These are phyloP conservation scores for Melipona quadrifasciata DNA, from an alignment of 1,140 invertebrate genomes.

Conservation along the genomic window DNA sequence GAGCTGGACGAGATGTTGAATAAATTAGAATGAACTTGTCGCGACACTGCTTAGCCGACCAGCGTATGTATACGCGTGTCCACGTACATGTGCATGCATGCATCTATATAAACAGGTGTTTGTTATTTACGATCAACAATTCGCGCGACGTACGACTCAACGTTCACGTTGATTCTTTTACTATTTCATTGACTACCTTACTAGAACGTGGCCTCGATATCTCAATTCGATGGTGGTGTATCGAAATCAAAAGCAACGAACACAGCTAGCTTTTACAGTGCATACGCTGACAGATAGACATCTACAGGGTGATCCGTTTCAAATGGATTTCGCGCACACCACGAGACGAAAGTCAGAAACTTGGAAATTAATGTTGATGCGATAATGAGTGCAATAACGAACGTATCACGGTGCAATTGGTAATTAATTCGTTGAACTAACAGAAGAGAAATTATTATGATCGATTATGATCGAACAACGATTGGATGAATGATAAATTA, in stretches of 20 bases:
- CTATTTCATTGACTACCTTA: slow-evolving; percentile 29
- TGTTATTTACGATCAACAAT: neutral
- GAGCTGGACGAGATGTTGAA: neutral
- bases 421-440: too few relatives aligned
- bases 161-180: neutral
- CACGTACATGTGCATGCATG: neutral
- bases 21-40: neutral
- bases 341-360: neutral
- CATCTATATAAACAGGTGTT: slow-evolving; percentile 29
- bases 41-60: neutral
- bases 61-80: neutral
- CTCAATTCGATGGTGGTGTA: slow-evolving; percentile 34
- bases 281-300: neutral
- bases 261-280: slow-evolving; percentile 11
- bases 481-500: too few relatives aligned
- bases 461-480: too few relatives aligned
- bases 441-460: too few relatives aligned
- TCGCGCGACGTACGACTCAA: neutral
- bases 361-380: too few relatives aligned
- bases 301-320: neutral
- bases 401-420: too few relatives aligned
- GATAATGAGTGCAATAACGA: too few relatives aligned
- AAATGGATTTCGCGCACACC: neutral
- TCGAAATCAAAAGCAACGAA: slow-evolving; percentile 32
- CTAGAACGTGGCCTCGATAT: slow-evolving; percentile 14